Conservation (phyloP, 2,888 invertebrate genomes). For the Sinodicranocentrus sp. region DNA sequence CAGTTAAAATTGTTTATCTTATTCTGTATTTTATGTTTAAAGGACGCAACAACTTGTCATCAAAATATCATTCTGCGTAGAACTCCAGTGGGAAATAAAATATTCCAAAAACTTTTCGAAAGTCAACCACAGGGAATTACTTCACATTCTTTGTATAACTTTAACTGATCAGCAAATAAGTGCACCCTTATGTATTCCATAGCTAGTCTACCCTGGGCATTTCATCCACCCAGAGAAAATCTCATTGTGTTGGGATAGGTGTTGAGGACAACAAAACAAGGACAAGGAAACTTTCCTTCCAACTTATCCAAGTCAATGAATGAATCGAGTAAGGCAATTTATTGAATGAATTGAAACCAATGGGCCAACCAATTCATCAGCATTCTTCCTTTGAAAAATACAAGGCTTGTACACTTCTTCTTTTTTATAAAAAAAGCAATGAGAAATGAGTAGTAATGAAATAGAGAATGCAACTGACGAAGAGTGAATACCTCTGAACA, state of each 20-base stretch:
- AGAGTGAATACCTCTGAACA: not conserved
- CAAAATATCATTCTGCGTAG: too few relatives aligned
- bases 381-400: conserved; percentile 31
- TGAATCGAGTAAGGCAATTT: conserved; percentile 31
- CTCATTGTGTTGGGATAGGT: not conserved
- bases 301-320: conserved; percentile 23
- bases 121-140: too few relatives aligned
- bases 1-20: too few relatives aligned
- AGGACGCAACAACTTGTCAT: too few relatives aligned
- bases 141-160: too few relatives aligned
- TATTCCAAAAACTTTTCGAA: too few relatives aligned
- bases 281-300: not conserved
- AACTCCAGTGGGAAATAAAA: too few relatives aligned
- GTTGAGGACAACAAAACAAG: not conserved
- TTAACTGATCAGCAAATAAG: too few relatives aligned
- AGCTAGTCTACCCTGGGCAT: too few relatives aligned
- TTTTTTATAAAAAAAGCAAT: conserved; percentile 14
- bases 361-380: conserved; percentile 30
- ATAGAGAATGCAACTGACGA: not conserved
- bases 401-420: conserved; percentile 3
- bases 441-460: conserved; percentile 37
- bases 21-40: too few relatives aligned
- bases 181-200: too few relatives aligned
- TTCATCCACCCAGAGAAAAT: not conserved
- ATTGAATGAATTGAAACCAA: conserved; percentile 49